Conservation (phyloP, 2,113 vertebrate genomes). For the Mobula hypostoma region DNA sequence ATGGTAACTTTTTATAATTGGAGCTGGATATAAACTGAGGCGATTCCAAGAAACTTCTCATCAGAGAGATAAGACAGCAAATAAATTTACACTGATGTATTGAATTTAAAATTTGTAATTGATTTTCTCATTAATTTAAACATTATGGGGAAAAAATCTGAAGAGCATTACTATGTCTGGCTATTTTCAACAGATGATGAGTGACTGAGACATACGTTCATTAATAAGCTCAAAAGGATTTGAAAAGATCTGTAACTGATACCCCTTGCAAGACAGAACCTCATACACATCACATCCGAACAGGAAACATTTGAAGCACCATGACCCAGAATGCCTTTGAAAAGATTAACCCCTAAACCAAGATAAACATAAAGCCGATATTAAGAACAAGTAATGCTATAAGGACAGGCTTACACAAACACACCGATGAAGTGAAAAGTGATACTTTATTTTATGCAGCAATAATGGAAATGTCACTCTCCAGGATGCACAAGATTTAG, state of each 20-base stretch:
- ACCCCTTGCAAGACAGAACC: background rate
- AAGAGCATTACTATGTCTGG: background rate
- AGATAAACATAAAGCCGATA: background rate
- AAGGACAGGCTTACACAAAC: background rate
- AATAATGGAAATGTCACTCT: conserved; percentile 25
- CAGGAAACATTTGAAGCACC: conserved; percentile 4
- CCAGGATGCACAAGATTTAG: background rate
- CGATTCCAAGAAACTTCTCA: background rate
- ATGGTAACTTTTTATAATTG: background rate
- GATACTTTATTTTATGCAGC: background rate
- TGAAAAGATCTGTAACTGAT: conserved; percentile 24
- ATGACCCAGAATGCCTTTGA: background rate
- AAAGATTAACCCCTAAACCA: conserved; percentile 30
- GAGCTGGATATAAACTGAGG: background rate
- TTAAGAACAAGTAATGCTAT: background rate
- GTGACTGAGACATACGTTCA: background rate
- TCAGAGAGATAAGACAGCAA: background rate
- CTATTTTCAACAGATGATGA: background rate
- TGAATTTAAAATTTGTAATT: background rate
- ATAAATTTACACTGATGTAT: background rate
- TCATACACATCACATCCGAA: background rate
- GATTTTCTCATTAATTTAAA: background rate
- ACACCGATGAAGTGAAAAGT: background rate
- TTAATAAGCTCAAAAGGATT: conserved; percentile 21
- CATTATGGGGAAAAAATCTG: background rate